A percentile compares a stretch with the other conserved stretches of the same genome.
Conservation (phyloP, 2,888 invertebrate genomes). For the Temnothorax unifasciatus region DNA sequence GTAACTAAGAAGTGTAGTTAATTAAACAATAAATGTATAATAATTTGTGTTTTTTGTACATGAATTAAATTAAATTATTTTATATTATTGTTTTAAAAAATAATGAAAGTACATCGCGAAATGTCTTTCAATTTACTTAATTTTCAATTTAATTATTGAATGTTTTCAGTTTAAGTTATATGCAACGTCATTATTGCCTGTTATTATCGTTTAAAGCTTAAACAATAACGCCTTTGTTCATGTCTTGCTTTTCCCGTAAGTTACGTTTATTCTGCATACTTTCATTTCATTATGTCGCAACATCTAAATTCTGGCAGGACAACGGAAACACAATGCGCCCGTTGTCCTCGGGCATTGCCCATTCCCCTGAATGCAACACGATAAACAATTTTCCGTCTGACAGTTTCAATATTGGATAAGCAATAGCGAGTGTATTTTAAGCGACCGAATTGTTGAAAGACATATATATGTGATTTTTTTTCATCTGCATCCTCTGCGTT, state of each 20-base stretch:
- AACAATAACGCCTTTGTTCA: slow-evolving; percentile 6
- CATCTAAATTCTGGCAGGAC: not conserved
- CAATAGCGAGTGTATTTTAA: slow-evolving; percentile 46
- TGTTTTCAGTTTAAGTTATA: not conserved
- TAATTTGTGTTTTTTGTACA: not conserved
- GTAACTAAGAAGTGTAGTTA: not conserved
- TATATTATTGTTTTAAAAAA: not conserved
- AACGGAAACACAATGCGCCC: not conserved
- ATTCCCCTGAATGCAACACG: not conserved
- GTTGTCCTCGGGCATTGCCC: slow-evolving; percentile 20
- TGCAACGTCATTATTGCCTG: not conserved
- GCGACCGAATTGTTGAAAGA: slow-evolving; percentile 2
- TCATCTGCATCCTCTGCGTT: not conserved
- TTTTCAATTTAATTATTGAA: not conserved
- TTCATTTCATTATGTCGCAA: slow-evolving; percentile 1
- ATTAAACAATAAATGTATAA: not conserved
- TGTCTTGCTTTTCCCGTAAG: not conserved
- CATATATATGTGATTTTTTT: not conserved
- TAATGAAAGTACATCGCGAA: not conserved
- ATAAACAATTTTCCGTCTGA: slow-evolving; percentile 34
- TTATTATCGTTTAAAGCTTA: not conserved
- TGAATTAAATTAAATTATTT: not conserved
- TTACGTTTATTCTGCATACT: not conserved
- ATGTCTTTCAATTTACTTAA: not conserved
- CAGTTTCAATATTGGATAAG: slow-evolving; percentile 30